A percentile compares a stretch with the other conserved stretches of the same genome.
phyloP scores from a whole-genome alignment of 2,888 invertebrate genomes.

The Epistrophella euchroma region DNA sequence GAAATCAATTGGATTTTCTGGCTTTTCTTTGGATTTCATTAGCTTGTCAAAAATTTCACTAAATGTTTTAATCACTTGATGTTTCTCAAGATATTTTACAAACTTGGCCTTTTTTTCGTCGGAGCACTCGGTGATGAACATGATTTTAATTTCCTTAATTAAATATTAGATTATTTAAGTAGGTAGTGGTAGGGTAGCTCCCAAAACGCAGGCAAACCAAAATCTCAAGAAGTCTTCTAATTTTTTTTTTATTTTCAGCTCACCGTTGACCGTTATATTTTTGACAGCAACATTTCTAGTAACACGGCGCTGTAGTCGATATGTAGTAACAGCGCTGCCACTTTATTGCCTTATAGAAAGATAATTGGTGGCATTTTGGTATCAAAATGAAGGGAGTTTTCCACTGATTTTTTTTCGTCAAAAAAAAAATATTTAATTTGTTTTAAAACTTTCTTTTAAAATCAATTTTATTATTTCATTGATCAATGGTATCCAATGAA shows the following conservation, averaged over 20 bases:
- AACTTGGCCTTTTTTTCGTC: slow-evolving; percentile 73
- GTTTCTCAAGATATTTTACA: slow-evolving; percentile 69
- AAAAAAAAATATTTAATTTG: too few relatives aligned
- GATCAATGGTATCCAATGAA: too few relatives aligned
- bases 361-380: too few relatives aligned
- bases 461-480: too few relatives aligned
- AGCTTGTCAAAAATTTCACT: slow-evolving; percentile 70
- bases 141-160: neutral
- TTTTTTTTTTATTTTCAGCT: neutral
- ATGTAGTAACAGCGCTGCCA: neutral
- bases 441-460: too few relatives aligned
- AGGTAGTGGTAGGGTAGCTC: too few relatives aligned
- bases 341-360: too few relatives aligned
- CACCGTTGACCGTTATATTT: slow-evolving; percentile 57
- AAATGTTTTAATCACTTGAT: slow-evolving; percentile 66
- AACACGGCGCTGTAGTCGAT: slow-evolving; percentile 2
- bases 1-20: slow-evolving; percentile 76
- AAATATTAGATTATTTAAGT: neutral
- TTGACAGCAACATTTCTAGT: neutral
- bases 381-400: too few relatives aligned
- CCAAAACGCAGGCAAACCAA: too few relatives aligned
- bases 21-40: slow-evolving; percentile 65
- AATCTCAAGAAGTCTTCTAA: too few relatives aligned
- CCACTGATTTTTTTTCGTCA: too few relatives aligned
- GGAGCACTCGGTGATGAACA: slow-evolving; percentile 53